phyloP scores from a whole-genome alignment of 1,140 invertebrate genomes.

The Nomia melanderi region DNA sequence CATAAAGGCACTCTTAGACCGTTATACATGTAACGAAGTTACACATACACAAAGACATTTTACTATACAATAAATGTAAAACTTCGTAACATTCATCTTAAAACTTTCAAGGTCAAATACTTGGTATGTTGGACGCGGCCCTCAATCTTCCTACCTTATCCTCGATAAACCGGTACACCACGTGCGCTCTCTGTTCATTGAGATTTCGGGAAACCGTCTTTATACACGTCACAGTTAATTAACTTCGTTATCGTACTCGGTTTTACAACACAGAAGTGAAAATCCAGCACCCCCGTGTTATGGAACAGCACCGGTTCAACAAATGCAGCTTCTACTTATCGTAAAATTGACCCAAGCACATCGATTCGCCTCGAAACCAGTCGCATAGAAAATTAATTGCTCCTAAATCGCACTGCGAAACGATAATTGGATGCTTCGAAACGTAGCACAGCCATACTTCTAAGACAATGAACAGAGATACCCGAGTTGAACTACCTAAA shows the following conservation, averaged over 20 bases:
- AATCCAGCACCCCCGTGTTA: conserved; percentile 19
- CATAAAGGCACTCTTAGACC: conserved; percentile 61
- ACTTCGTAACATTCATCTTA: neutral
- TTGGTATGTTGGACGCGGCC: neutral
- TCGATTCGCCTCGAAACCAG: neutral
- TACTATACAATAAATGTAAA: neutral
- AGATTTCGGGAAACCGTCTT: neutral
- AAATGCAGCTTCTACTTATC: conserved; percentile 46
- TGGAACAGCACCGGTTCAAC: conserved; percentile 37
- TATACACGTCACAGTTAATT: conserved; percentile 4
- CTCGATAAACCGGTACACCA: neutral
- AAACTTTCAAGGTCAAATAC: neutral
- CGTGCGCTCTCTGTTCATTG: neutral
- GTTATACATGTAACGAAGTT: conserved; percentile 33
- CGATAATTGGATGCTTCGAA: conserved; percentile 26
- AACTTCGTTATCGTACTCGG: neutral
- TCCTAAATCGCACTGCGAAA: conserved; percentile 30
- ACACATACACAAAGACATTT: neutral
- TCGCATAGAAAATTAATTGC: conserved; percentile 31
- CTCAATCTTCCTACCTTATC: neutral
- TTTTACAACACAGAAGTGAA: conserved; percentile 37
- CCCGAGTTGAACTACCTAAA: conserved; percentile 21
- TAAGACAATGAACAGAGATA: conserved; percentile 36
- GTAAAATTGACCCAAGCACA: conserved; percentile 1
- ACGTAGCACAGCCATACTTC: conserved; percentile 55